Base-by-base conservation (phyloP, 2,797 vertebrate species). In the Thripadectes ignobilis region DNA sequence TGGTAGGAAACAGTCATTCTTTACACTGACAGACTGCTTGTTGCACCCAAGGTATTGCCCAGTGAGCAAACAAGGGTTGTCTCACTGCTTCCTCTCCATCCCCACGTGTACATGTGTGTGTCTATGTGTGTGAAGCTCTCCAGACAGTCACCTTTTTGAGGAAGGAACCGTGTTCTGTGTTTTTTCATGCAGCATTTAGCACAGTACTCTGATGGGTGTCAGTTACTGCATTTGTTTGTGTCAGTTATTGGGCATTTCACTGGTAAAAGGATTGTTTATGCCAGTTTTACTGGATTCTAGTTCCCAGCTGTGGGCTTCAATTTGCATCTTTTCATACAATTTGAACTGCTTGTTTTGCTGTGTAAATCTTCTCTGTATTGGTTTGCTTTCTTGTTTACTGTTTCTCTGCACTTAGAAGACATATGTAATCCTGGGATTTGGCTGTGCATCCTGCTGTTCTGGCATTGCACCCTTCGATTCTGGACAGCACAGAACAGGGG, bases 71-170 rank as follows among this genome's bases (percentile, higher is more conserved):
- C 38, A 48, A 29, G n/a, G 22, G 19, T 6, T 71, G 41, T 71
- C 16, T 52, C 46, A 8, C 34, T 45, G 32, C 38, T 72, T 83
- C 32, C 43, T 54, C 15, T 75, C 75, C 7, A 2, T 65, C 61
- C 3, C 4, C 18, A 2, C 19, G 7, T 22, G 29, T 69, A 22
- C 4, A 1, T 11, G 0, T 11, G 2, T 2, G 3, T 12, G 16
- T 3, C 8, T 12, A 13, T 3, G 10, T 9, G 10, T 9, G 46
- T 12, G 54, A 63, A 89, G 52, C 63, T 58, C 0, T 84, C 81
- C 34, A 76, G 21, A 9, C 49, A 38, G 26, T 29, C 65, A n/a
- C 39, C 10, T 95, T 82, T 58, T 21, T 39, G 62, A 72, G 43
- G 41, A 72, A 36, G 24, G 41, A 58, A 15, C 46, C 1, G 0